phyloP scores from a whole-genome alignment of 2,797 vertebrate species.

The Botia almorhae region DNA sequence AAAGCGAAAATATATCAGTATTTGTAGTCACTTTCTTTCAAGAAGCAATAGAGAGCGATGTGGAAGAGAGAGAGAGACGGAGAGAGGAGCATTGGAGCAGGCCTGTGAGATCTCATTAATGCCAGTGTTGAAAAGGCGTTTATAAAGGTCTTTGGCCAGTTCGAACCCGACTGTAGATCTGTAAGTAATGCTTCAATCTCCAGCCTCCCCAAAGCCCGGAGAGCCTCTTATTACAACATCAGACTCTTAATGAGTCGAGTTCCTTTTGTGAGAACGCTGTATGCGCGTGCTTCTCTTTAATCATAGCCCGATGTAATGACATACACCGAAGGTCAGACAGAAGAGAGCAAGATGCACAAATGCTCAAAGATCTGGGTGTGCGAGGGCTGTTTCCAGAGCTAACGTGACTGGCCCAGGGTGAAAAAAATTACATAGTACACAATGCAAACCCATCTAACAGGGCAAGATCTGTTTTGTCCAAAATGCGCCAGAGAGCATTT shows the following conservation, averaged over 20 bases:
- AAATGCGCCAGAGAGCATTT: neutral
- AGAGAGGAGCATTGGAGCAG: constrained; percentile 20
- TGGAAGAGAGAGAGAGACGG: constrained; percentile 6
- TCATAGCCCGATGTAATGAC: neutral
- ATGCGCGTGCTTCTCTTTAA: constrained; percentile 12
- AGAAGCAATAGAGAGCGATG: neutral
- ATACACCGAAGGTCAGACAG: constrained; percentile 12
- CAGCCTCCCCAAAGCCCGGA: constrained; percentile 22
- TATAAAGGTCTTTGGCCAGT: constrained; percentile 34
- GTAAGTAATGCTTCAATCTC: constrained; percentile 46
- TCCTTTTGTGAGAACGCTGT: neutral
- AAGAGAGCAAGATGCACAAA: neutral
- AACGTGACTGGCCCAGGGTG: no score
- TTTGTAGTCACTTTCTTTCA: neutral
- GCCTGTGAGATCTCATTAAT: constrained; percentile 49
- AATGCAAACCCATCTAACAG: neutral
- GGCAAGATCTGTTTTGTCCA: neutral
- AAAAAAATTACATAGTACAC: neutral
- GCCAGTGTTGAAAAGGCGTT: constrained; percentile 34
- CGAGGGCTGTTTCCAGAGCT: neutral
- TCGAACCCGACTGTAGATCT: constrained; percentile 36
- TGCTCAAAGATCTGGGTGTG: neutral
- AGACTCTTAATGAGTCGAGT: constrained; percentile 32
- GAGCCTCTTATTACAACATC: constrained; percentile 39
- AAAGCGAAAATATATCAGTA: constrained; percentile 6